A percentile compares a stretch with the other conserved stretches of the same genome.
Conservation (phyloP, 1,140 invertebrate genomes). For the Lepidotrigona ventralis region DNA sequence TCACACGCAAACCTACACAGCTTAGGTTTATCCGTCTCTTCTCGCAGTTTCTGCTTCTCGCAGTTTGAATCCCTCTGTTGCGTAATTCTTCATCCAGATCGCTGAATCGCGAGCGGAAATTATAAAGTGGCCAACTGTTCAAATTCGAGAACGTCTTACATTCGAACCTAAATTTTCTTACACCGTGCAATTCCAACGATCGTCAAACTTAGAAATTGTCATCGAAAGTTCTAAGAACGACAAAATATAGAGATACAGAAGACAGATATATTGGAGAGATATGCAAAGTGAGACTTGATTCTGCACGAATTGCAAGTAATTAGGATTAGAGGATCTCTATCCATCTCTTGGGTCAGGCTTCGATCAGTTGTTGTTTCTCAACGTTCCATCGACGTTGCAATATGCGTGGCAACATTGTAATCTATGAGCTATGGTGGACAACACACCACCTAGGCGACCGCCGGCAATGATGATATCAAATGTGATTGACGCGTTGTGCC, state of each 20-base stretch:
- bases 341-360: not conserved
- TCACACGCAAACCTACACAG: not conserved
- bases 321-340: not conserved
- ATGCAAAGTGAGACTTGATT: not conserved
- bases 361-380: slow-evolving; percentile 12
- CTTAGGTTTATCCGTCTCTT: slow-evolving; percentile 9
- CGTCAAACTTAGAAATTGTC: too few relatives aligned
- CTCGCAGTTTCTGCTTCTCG: not conserved
- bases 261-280: too few relatives aligned
- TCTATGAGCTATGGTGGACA: slow-evolving; percentile 49
- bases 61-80: not conserved
- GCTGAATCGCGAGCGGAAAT: not conserved
- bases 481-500: slow-evolving; percentile 60
- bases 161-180: too few relatives aligned
- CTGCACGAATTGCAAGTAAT: not conserved
- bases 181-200: too few relatives aligned
- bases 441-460: slow-evolving; percentile 38
- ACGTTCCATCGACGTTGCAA: slow-evolving; percentile 53
- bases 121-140: not conserved
- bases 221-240: not conserved
- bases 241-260: too few relatives aligned
- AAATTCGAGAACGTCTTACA: not conserved
- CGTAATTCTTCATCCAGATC: not conserved
- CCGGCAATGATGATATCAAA: slow-evolving; percentile 68
- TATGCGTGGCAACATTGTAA: slow-evolving; percentile 61